Evolutionary conservation across 1,140 invertebrate genomes (phyloP).

Genomic region (Eueides isabella): DNA sequence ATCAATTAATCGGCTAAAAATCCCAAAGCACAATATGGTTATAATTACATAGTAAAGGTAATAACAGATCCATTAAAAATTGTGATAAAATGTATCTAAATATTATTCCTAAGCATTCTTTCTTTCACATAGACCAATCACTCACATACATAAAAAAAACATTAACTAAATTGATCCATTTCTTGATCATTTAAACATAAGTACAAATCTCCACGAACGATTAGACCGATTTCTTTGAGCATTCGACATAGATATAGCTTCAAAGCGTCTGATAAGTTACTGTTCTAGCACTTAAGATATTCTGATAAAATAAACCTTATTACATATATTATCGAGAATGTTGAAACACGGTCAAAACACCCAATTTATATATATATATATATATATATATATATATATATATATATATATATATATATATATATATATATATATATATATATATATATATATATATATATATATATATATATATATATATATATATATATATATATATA

Average conservation of each 20-base stretch:
- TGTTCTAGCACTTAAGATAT: not conserved
- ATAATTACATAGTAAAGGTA: too few species aligned
- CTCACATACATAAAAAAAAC: not conserved
- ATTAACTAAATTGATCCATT: conserved; percentile 11
- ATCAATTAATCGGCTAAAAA: too few species aligned
- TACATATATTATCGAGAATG: not conserved
- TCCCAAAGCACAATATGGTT: too few species aligned
- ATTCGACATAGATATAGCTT: not conserved
- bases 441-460: not conserved
- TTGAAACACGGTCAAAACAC: not conserved
- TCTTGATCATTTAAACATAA: conserved; percentile 9
- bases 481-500: not conserved
- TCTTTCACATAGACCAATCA: not conserved
- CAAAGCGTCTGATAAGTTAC: not conserved
- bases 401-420: not conserved
- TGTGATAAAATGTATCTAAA: too few species aligned
- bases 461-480: not conserved
- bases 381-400: not conserved
- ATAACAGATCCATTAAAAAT: too few species aligned
- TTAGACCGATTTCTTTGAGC: conserved; percentile 35
- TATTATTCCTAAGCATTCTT: too few species aligned
- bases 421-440: not conserved
- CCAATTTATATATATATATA: not conserved
- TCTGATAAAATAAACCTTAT: not conserved
- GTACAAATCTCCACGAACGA: not conserved